Base-by-base conservation (phyloP, 2,113 vertebrate genomes). In the Spea multiplicata region DNA sequence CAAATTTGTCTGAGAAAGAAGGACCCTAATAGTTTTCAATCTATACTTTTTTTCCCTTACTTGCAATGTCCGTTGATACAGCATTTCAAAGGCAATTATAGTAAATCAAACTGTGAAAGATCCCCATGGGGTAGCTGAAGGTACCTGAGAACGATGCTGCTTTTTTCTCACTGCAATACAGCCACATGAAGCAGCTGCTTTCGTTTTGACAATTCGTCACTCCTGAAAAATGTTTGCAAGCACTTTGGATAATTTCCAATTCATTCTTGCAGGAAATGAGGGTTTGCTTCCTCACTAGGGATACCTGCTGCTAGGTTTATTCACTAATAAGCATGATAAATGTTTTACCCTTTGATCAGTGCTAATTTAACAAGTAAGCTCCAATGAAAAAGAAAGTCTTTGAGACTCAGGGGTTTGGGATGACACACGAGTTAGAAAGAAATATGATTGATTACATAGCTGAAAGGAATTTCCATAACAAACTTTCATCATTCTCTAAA, bases 291-390 rank as follows among this genome's bases (percentile, higher is more conserved):
- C 92, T 94, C 93, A 90, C 92, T 92, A 92, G 93, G 92, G 93
- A 93, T 93, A 94, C 93, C 91, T 94, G 89, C 93, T 94, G 91
- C 89, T 94, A 93, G 86, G 90, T 94, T 94, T 94, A 93, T 91
- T 94, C 92, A 89, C 92, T 94, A 94, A 94, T 94, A 93, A 93
- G 90, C 92, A 93, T 93, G 92, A 94, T 93, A 94, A 94, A 93
- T 94, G 91, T 92, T 94, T 93, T 93, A 93, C 89, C 88, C 92
- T 94, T 94, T 94, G 92, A 94, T 93, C 92, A 94, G 88, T 91
- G 88, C 89, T 94, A 93, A 94, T 94, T 94, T 94, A 94, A 94
- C 91, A 93, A 93, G 91, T 90, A 91, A 91, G 90, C 87, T 91
- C 84, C 86, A 85, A 52, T 91, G 87, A 91, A 89, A 86, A 85